These are phyloP conservation scores for Pygoscelis adeliae DNA, from an alignment of 2,113 vertebrate species.

Conservation along the genomic window DNA sequence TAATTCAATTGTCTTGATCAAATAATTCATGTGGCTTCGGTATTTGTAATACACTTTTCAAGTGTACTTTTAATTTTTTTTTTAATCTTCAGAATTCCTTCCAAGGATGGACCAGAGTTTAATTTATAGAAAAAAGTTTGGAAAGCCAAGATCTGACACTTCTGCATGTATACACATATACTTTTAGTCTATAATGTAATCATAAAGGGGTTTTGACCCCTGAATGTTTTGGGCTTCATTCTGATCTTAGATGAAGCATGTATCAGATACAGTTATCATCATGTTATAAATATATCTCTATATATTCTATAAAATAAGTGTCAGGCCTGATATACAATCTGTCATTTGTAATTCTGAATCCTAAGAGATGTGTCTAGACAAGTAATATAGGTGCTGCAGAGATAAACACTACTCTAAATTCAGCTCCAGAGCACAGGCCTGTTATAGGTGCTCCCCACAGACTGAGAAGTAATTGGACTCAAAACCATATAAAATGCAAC, in stretches of 20 bases:
- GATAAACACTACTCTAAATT: slow-evolving; percentile 5
- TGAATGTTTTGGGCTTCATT: not conserved
- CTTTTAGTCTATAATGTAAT: not conserved
- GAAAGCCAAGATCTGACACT: not conserved
- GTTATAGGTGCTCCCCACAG: not conserved
- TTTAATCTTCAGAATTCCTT: not conserved
- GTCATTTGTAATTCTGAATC: slow-evolving; percentile 43
- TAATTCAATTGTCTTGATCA: not conserved
- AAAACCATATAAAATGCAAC: not conserved
- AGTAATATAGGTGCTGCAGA: slow-evolving; percentile 20
- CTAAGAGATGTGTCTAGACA: slow-evolving; percentile 32
- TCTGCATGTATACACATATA: not conserved
- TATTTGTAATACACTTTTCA: not conserved
- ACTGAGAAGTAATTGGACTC: not conserved
- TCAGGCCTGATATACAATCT: not conserved
- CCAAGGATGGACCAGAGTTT: not conserved
- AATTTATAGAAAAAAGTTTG: not conserved
- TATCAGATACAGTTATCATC: slow-evolving; percentile 25
- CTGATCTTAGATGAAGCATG: not conserved
- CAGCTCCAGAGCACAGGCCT: not conserved
- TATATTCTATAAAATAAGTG: slow-evolving; percentile 17
- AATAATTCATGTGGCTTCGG: not conserved
- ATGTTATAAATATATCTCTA: slow-evolving; percentile 9
- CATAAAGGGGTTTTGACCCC: not conserved
- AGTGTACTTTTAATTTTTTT: not conserved